Percentiles rank a stretch among this genome's conserved stretches.
Conservation (phyloP, 2,113 vertebrate genomes). For the Thalassoma bifasciatum region DNA sequence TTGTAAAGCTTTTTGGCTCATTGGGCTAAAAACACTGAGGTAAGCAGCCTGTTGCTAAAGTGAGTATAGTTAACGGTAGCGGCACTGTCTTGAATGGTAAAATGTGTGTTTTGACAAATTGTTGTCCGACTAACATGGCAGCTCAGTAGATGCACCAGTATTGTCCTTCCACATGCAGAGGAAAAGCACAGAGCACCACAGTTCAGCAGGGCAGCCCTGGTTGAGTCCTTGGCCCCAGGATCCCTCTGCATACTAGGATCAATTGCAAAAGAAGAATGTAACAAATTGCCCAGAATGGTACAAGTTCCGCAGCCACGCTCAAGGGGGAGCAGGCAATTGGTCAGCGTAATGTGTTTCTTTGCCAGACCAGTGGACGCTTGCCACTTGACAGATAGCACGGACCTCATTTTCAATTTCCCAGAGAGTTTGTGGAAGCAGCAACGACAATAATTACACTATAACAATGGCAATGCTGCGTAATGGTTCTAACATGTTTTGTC, state of each 20-base stretch:
- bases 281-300: slow-evolving; percentile 77
- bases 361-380: slow-evolving; percentile 63
- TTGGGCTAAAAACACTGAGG: slow-evolving; percentile 63
- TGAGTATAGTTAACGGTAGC: slow-evolving; percentile 32
- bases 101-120: neutral
- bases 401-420: slow-evolving; percentile 64
- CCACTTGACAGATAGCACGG: slow-evolving; percentile 63
- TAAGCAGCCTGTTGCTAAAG: slow-evolving; percentile 55
- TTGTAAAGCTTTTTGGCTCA: slow-evolving; percentile 69
- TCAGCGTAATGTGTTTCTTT: slow-evolving; percentile 74
- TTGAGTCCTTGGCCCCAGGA: slow-evolving; percentile 52
- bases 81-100: slow-evolving; percentile 26
- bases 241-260: slow-evolving; percentile 73
- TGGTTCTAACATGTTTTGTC: slow-evolving; percentile 60
- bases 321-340: slow-evolving; percentile 62
- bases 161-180: slow-evolving; percentile 2
- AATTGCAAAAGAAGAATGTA: slow-evolving; percentile 76
- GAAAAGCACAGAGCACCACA: slow-evolving; percentile 6
- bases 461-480: slow-evolving; percentile 45
- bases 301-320: slow-evolving; percentile 61
- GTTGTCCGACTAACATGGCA: too few relatives aligned
- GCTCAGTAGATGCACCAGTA: neutral
- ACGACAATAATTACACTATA: slow-evolving; percentile 64
- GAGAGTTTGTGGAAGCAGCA: slow-evolving; percentile 53
- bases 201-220: slow-evolving; percentile 50